These are phyloP conservation scores for Aricia agestis DNA, from an alignment of 1,140 invertebrate genomes.

Conservation along the genomic window DNA sequence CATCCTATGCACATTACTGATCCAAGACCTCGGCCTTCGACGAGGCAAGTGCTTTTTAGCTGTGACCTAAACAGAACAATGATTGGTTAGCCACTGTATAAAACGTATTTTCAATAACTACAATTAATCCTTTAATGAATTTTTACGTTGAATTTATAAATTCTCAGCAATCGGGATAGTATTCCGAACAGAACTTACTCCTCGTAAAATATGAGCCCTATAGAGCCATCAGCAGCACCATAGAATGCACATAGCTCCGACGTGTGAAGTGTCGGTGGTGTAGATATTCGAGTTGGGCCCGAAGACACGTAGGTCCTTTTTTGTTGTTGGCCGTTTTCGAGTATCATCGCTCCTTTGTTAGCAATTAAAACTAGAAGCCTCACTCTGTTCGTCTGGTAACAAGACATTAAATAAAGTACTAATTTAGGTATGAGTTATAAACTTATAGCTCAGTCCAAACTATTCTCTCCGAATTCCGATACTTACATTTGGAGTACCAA, in stretches of 20 bases:
- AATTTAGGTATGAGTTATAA: background rate
- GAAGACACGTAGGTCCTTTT: constrained; percentile 42
- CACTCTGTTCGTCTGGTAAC: constrained; percentile 48
- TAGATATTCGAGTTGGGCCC: constrained; percentile 49
- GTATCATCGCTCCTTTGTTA: constrained; percentile 55
- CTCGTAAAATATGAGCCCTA: constrained; percentile 55
- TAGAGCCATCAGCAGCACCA: constrained; percentile 63
- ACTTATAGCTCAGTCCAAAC: background rate
- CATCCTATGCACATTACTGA: constrained; percentile 61
- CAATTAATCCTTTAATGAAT: too few relatives aligned
- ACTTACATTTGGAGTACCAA: constrained; percentile 59
- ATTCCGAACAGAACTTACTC: constrained; percentile 40
- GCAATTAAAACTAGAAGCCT: constrained; percentile 54
- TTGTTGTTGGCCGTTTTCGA: constrained; percentile 57
- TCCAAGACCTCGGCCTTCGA: constrained; percentile 53
- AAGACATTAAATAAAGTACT: background rate
- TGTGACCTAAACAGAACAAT: constrained; percentile 39
- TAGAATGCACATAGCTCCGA: constrained; percentile 51
- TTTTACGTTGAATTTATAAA: too few relatives aligned
- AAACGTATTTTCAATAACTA: background rate
- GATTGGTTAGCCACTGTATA: too few relatives aligned
- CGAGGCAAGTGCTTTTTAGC: constrained; percentile 49
- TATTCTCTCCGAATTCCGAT: background rate
- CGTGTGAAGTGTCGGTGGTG: constrained; percentile 36
- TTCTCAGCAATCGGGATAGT: too few relatives aligned